Evolutionary conservation across 2,888 invertebrate species (phyloP), one percentile per base, ranked within the genome.

Genomic region (Norana najaformis): DNA sequence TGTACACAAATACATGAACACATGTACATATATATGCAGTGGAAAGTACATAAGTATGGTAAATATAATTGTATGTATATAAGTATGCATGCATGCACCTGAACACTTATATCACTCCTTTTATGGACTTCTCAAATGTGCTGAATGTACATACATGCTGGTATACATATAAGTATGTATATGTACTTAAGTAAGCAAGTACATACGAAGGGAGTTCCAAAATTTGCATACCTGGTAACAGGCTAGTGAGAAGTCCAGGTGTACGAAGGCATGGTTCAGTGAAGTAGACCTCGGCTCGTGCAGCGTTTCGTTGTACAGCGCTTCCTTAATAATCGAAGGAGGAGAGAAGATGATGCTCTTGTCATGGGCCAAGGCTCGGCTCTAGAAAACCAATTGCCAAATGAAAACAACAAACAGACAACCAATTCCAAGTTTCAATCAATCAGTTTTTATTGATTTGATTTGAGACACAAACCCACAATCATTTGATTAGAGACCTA

Each of bases 341-440:
- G 98, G 98, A 0, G 98, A 97, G 92, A 97, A 97, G 93, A 97
- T 95, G 18, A 97, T 96, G 89, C 97, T 97, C 69, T 96, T 96
- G 94, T 97, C 97, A 83, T 96, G 94, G 37, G 94, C 96, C 93
- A 98, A 95, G 90, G 97, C 97, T 96, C 98, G 98, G 95, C 98
- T 98, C 97, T 97, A 96, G 89, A 89, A 90, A 39, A 88, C 20
- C 23, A 89, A 89, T 36, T 88, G 5, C 53, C 53, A 53, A 53
- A 30, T 53, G 53, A 53, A 53, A 53, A 47, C 47, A 47, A 47
- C 18, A 47, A 47, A 11, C 8, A 69, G 30, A 8, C 69, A 69
- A 30, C n/a, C 69, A 30, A 69, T 69, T 69, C 30, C 30, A 69
- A 53, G 30, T 53, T 53, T 30, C 23, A 47, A 69, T n/a, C 69